Base-by-base conservation (phyloP, 2,888 invertebrate genomes). In the Microplitis manilae region DNA sequence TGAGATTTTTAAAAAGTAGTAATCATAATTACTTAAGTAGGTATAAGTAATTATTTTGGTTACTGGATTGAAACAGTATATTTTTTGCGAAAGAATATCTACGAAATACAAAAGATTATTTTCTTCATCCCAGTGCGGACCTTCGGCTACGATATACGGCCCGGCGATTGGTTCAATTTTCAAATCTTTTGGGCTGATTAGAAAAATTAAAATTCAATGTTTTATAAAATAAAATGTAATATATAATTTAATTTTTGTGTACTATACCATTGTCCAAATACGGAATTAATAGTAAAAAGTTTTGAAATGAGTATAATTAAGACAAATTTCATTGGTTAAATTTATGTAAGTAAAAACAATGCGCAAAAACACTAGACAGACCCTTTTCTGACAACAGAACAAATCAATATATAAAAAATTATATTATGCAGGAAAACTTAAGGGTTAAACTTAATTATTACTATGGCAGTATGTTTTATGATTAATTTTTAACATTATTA, bases 51-150 rank as follows among this genome's bases (percentile, higher is more conserved):
- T 75, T 80, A 83, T 87, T 91, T 92, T 91, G 0, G 92, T 91
- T 40, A 88, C 89, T 0, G 91, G 90, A 80, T 93, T 91, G 6
- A 91, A 90, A 82, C 92, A 90, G 80, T 91, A 91, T 59, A 94
- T 90, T 73, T 90, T 90, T 74, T 92, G 91, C 0, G 83, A 89
- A 0, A 82, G 77, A 80, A 94, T 93, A 81, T 94, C 94, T 1
- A 94, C 93, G 89, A 92, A 94, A 83, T 92, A 93, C 0, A 94
- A 90, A 0, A 91, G 92, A 79, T 92, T 91, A 77, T 92, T 91
- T 1, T 83, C 82, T 1, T 88, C 85, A 7, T 93, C 91, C 93
- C 94, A 94, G 83, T 93, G 92, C 0, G 94, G 94, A 0, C 93
- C 94, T 86, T 94, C 94, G 6, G 91, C 91, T 77, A 93, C 92